Evolutionary conservation across 2,113 vertebrate species (phyloP).

Genomic region (Melanocharis versteri): DNA sequence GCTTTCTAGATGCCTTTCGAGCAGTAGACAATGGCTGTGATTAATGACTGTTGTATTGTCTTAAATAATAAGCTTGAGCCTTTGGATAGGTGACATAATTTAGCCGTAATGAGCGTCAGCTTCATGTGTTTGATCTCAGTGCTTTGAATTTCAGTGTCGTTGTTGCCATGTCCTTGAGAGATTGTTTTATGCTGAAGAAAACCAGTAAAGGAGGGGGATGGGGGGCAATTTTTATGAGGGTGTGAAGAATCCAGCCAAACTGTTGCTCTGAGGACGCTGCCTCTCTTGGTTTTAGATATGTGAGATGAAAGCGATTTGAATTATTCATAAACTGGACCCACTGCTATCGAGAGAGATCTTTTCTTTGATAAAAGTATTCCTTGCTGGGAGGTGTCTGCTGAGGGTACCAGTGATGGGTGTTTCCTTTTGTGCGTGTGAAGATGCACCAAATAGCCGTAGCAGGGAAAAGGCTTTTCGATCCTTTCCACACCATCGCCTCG

Average conservation of each 20-base stretch:
- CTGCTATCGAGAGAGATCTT: background rate
- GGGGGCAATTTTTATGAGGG: background rate
- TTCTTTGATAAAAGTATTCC: background rate
- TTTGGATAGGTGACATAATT: conserved; percentile 43
- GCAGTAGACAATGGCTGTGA: conserved; percentile 14
- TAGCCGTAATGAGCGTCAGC: background rate
- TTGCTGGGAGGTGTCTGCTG: background rate
- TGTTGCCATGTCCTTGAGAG: conserved; percentile 46
- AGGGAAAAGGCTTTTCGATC: background rate
- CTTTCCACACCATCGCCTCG: background rate
- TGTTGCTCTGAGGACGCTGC: background rate
- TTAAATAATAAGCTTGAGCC: conserved; percentile 40
- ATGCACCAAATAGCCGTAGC: background rate
- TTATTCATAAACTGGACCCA: background rate
- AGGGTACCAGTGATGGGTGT: background rate
- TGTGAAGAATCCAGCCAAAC: conserved; percentile 12
- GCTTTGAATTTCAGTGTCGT: conserved; percentile 27
- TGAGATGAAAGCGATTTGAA: background rate
- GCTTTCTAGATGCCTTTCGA: background rate
- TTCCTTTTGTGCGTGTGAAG: conserved; percentile 1
- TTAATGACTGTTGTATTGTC: conserved; percentile 51
- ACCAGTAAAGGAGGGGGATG: background rate
- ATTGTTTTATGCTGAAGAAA: background rate
- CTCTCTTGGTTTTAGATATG: background rate
- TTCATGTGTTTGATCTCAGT: background rate